Base-by-base conservation (phyloP, 1,140 invertebrate genomes). In the Diorhabda sublineata region DNA sequence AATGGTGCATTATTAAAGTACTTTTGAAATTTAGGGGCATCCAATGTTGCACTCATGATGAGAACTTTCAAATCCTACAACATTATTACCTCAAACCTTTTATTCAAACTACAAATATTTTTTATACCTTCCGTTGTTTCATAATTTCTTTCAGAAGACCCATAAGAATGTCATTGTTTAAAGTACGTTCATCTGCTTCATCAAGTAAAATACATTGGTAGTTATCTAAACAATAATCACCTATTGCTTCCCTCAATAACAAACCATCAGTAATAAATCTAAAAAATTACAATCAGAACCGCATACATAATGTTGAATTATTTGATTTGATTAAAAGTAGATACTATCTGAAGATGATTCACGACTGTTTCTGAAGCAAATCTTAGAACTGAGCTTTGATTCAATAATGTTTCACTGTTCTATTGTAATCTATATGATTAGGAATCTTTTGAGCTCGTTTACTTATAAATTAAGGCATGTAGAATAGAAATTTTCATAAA, bases 261-360 rank as follows among this genome's bases (percentile, higher is more conserved):
- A 99, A 99, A 96, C 98, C 98, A 80, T 99, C 98, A 7, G 98
- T 99, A 93, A 99, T 97, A 81, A 99, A 99, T 79, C 89, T 91
- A 78, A 59, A 77, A 74, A 42, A 65, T 52, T 47, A 52, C 3
- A 5, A 52, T 8, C 47, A 52, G n/a, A 8, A 26, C 26, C 26
- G 26, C 26, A 26, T 26, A 26, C 11, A 65, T 2, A 26, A 26
- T 26, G 26, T 26, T 26, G 26, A 26, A 26, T 26, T 26, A 26
- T 26, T 26, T 26, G 26, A 26, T 26, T 26, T 26, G 26, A 26
- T 26, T 26, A 26, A 26, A 26, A 26, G 26, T 26, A 26, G 26
- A 26, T 1, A 2, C 1, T 26, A 26, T 26, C 26, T 1, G 1
- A 26, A 26, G 26, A 26, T 26, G 26, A 26, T 26, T 26, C 26